phyloP scores from a whole-genome alignment of 2,888 invertebrate genomes.

The Margaritifera margaritifera region DNA sequence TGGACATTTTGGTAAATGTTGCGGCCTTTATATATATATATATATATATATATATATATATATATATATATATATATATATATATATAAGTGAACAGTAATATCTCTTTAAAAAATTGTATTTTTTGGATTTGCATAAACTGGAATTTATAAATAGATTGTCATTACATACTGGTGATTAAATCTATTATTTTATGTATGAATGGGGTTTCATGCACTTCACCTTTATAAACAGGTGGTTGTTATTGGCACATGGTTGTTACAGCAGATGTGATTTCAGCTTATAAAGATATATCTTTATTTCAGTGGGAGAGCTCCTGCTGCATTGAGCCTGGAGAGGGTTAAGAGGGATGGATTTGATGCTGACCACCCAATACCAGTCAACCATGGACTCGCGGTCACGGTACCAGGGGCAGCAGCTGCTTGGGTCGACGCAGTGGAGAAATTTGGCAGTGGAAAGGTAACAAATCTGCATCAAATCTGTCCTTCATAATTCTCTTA shows the following conservation, averaged over 20 bases:
- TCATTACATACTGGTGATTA: not conserved
- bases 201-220: not conserved
- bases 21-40: too few species aligned
- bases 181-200: too few species aligned
- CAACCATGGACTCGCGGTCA: slow-evolving; percentile 65
- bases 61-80: too few species aligned
- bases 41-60: too few species aligned
- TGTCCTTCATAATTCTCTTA: too few species aligned
- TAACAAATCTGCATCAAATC: slow-evolving; percentile 17
- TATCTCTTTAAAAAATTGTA: too few species aligned
- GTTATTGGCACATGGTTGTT: not conserved
- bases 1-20: too few species aligned
- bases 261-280: not conserved
- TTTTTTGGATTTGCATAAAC: too few species aligned
- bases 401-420: slow-evolving; percentile 70
- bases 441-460: slow-evolving; percentile 68
- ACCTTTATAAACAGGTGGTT: not conserved
- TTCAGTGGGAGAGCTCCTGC: slow-evolving; percentile 64
- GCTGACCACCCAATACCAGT: slow-evolving; percentile 30
- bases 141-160: too few species aligned
- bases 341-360: slow-evolving; percentile 52
- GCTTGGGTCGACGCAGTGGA: slow-evolving; percentile 67
- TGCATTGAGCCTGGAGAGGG: slow-evolving; percentile 49
- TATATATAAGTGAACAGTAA: too few species aligned
- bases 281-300: not conserved